phyloP scores from a whole-genome alignment of 2,797 vertebrate species.

The Sylvilagus floridanus region DNA sequence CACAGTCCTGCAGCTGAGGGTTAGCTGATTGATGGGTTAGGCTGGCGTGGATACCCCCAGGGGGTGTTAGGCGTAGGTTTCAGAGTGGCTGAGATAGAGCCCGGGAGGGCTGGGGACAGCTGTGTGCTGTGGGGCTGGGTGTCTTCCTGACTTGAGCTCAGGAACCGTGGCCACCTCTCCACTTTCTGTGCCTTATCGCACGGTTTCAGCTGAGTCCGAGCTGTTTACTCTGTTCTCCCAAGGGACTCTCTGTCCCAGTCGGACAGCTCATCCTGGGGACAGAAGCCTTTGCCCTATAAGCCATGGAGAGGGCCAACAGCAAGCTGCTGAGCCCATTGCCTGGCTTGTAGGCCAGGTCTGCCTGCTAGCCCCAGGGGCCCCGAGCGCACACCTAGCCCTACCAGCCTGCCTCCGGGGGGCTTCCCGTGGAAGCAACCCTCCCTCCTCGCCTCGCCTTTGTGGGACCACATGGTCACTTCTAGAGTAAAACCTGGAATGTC shows the following conservation, averaged over 20 bases:
- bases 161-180: slow-evolving; percentile 77
- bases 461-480: neutral
- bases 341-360: slow-evolving; percentile 66
- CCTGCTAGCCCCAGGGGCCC: slow-evolving; percentile 57
- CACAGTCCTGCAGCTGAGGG: slow-evolving; percentile 31
- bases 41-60: slow-evolving; percentile 50
- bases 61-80: slow-evolving; percentile 61
- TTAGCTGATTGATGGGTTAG: slow-evolving; percentile 37
- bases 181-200: slow-evolving; percentile 85
- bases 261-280: slow-evolving; percentile 74
- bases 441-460: too few relatives aligned
- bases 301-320: slow-evolving; percentile 77
- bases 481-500: slow-evolving; percentile 37
- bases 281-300: slow-evolving; percentile 79
- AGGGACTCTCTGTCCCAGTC: slow-evolving; percentile 74
- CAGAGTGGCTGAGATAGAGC: slow-evolving; percentile 62
- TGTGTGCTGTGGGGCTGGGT: slow-evolving; percentile 71
- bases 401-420: slow-evolving; percentile 33
- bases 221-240: slow-evolving; percentile 84
- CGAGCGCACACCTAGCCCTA: slow-evolving; percentile 7
- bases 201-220: slow-evolving; percentile 84
- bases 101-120: slow-evolving; percentile 64
- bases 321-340: slow-evolving; percentile 77
- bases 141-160: slow-evolving; percentile 68
- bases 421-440: neutral